A percentile compares a stretch with the other conserved stretches of the same genome.
phyloP scores from a whole-genome alignment of 2,797 vertebrate genomes.

The Centroberyx gerrardi region DNA sequence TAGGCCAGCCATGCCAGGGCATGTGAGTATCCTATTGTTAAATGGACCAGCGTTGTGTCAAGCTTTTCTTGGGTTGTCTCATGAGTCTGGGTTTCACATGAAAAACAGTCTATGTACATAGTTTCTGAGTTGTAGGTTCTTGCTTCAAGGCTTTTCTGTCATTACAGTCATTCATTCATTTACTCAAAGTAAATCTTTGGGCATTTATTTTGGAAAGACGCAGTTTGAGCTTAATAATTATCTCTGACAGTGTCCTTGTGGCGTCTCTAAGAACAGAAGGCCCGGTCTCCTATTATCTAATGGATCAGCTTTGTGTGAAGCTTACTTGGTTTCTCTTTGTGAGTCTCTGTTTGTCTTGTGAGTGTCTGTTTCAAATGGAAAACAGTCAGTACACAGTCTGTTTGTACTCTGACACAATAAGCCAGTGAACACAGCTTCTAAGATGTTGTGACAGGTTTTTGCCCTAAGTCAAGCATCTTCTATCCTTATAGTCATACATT shows the following conservation, averaged over 20 bases:
- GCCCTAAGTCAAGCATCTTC: neutral
- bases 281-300: neutral
- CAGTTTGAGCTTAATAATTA: constrained; percentile 15
- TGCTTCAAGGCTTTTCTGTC: too few relatives aligned
- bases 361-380: neutral
- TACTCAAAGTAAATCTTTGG: neutral
- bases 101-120: neutral
- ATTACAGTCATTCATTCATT: neutral
- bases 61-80: neutral
- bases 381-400: neutral
- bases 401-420: neutral
- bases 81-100: neutral
- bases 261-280: neutral
- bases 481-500: neutral
- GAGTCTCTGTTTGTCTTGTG: neutral
- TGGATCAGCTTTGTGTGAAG: neutral
- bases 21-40: neutral
- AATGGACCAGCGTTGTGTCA: neutral
- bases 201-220: neutral
- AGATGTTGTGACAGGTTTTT: neutral
- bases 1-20: neutral
- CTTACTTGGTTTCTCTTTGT: too few relatives aligned
- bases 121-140: neutral
- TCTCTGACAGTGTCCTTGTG: neutral
- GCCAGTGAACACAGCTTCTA: neutral